phyloP scores from a whole-genome alignment of 2,888 invertebrate genomes.

The Acanthopleura granulata region DNA sequence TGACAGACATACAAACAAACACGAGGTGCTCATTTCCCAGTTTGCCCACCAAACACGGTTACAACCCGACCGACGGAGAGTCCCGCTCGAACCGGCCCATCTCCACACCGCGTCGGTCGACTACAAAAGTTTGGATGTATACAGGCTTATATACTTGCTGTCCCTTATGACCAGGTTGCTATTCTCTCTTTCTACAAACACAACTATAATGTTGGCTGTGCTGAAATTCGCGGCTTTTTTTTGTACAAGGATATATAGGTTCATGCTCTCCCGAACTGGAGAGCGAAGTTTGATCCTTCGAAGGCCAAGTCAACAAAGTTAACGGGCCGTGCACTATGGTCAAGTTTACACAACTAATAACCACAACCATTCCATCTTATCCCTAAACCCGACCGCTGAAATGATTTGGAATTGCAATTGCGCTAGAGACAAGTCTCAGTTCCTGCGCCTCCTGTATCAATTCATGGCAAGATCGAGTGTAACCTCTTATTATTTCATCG shows the following conservation, averaged over 20 bases:
- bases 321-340: background rate
- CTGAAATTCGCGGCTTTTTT: background rate
- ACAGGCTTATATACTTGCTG: too few relatives aligned
- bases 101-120: too few relatives aligned
- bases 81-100: too few relatives aligned
- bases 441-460: background rate
- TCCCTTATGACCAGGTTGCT: too few relatives aligned
- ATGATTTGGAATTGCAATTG: conserved; percentile 5
- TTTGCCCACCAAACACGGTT: background rate
- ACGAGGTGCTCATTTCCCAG: conserved; percentile 9
- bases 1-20: conserved; percentile 1
- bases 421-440: background rate
- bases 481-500: conserved; percentile 1
- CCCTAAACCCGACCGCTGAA: background rate
- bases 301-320: background rate
- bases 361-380: background rate
- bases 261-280: background rate
- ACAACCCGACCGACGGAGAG: too few relatives aligned
- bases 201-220: too few relatives aligned
- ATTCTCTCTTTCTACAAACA: too few relatives aligned
- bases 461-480: background rate
- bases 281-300: background rate
- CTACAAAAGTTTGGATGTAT: too few relatives aligned
- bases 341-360: conserved; percentile 14
- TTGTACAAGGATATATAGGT: background rate